A percentile compares a stretch with the other conserved stretches of the same genome.
Evolutionary conservation across 2,888 invertebrate genomes (phyloP).

Genomic region (Cantharis rustica): DNA sequence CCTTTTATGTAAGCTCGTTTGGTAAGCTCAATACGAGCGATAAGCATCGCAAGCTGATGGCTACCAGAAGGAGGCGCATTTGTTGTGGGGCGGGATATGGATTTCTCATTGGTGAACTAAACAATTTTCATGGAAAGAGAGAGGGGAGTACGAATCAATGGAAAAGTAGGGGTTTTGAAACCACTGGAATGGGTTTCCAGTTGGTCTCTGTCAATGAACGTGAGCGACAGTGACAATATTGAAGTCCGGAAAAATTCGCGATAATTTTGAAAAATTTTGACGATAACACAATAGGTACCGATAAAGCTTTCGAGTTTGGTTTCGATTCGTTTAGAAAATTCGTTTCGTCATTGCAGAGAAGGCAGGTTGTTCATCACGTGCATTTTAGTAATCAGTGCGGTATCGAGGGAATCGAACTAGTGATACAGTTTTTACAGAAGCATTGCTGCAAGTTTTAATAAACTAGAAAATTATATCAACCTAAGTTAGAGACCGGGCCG

Average conservation of each 20-base stretch:
- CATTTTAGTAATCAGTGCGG: background rate
- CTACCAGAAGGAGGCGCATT: slow-evolving; percentile 53
- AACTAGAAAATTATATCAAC: background rate
- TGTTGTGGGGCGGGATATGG: slow-evolving; percentile 41
- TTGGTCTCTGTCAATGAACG: slow-evolving; percentile 36
- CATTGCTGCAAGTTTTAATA: background rate
- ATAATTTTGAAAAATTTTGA: background rate
- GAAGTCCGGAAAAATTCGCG: slow-evolving; percentile 6
- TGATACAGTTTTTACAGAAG: background rate
- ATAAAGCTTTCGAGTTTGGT: background rate
- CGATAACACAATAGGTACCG: background rate
- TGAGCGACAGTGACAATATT: slow-evolving; percentile 22
- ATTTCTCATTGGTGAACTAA: slow-evolving; percentile 42
- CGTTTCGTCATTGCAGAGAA: background rate
- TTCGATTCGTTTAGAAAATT: background rate
- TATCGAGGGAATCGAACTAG: background rate
- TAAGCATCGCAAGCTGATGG: slow-evolving; percentile 56
- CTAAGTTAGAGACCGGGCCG: background rate
- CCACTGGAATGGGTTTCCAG: slow-evolving; percentile 42
- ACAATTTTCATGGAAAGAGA: slow-evolving; percentile 11
- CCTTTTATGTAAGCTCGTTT: slow-evolving; percentile 18
- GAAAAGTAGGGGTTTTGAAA: slow-evolving; percentile 44
- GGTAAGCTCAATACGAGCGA: slow-evolving; percentile 37
- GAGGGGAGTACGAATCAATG: slow-evolving; percentile 49
- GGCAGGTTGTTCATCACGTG: background rate